A percentile compares a stretch with the other conserved stretches of the same genome.
phyloP scores from a whole-genome alignment of 2,888 invertebrate species.

The Eretmocerus hayati region DNA sequence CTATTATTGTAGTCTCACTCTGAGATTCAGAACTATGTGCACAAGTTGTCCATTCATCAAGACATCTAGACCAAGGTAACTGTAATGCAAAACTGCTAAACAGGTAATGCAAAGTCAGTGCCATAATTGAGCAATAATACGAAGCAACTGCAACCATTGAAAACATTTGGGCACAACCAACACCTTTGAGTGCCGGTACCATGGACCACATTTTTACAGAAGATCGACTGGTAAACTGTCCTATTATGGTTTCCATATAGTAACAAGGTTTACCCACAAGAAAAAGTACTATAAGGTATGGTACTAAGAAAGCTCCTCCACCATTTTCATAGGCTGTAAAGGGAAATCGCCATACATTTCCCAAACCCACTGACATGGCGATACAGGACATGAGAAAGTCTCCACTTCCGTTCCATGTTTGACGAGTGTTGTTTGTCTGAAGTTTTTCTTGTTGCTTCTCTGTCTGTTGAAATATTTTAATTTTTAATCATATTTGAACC shows the following conservation, averaged over 20 bases:
- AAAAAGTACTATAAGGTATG: conserved; percentile 60
- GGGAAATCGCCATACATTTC: conserved; percentile 65
- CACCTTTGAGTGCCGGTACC: conserved; percentile 65
- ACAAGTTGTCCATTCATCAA: conserved; percentile 43
- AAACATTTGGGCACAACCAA: conserved; percentile 50
- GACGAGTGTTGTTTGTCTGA: conserved; percentile 2
- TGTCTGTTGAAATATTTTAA: no score
- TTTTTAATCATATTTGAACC: no score
- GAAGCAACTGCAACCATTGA: conserved; percentile 46
- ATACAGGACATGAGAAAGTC: conserved; percentile 63
- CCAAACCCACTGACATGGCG: conserved; percentile 61
- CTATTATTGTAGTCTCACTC: no score
- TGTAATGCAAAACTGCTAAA: conserved; percentile 45
- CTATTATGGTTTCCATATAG: conserved; percentile 76
- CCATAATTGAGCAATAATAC: conserved; percentile 51
- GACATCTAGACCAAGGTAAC: conserved; percentile 49
- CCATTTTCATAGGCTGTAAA: conserved; percentile 63
- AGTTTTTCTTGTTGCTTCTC: no score
- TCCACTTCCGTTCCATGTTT: conserved; percentile 55
- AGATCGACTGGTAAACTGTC: conserved; percentile 77
- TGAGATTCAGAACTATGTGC: no score
- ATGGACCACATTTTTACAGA: conserved; percentile 67
- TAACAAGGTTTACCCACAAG: conserved; percentile 74
- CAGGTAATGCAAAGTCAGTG: conserved; percentile 48
- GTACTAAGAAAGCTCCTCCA: conserved; percentile 63